These are phyloP conservation scores for Lucinisca nassula DNA, from an alignment of 2,888 invertebrate genomes.

Conservation along the genomic window DNA sequence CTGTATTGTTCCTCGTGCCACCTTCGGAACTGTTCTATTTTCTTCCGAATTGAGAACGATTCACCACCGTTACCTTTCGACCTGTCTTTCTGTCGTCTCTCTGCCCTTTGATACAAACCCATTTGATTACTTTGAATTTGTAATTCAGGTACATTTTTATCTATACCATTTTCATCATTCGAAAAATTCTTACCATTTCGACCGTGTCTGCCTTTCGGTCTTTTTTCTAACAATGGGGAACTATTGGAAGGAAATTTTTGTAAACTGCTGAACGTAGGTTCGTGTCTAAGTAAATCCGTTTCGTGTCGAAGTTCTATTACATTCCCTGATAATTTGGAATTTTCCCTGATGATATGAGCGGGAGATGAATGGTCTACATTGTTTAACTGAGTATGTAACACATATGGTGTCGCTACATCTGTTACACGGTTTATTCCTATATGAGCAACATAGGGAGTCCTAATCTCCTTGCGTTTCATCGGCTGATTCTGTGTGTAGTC, in stretches of 20 bases:
- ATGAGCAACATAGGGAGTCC: constrained; percentile 67
- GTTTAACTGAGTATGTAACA: constrained; percentile 69
- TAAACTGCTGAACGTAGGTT: constrained; percentile 68
- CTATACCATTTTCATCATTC: constrained; percentile 56
- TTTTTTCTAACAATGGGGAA: constrained; percentile 71
- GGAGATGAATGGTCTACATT: constrained; percentile 61
- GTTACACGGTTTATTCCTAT: constrained; percentile 56
- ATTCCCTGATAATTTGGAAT: constrained; percentile 68
- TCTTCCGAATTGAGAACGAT: constrained; percentile 82
- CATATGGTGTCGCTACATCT: constrained; percentile 73
- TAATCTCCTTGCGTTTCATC: constrained; percentile 67
- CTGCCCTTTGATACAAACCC: constrained; percentile 71
- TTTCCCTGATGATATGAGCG: constrained; percentile 56
- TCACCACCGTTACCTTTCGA: constrained; percentile 70
- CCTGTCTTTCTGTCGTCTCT: constrained; percentile 64
- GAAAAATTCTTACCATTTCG: constrained; percentile 58
- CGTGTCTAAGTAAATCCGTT: constrained; percentile 59
- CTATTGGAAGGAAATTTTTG: constrained; percentile 66
- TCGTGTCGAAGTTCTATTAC: constrained; percentile 68
- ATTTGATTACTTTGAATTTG: constrained; percentile 75
- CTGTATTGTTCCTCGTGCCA: constrained; percentile 84
- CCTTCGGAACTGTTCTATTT: constrained; percentile 83
- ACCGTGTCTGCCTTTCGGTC: constrained; percentile 66
- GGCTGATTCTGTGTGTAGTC: constrained; percentile 36
- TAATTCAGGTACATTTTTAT: constrained; percentile 62